Percentiles rank a stretch among this genome's conserved stretches.
Evolutionary conservation across 2,113 vertebrate species (phyloP).

Genomic region (Sylvia atricapilla): DNA sequence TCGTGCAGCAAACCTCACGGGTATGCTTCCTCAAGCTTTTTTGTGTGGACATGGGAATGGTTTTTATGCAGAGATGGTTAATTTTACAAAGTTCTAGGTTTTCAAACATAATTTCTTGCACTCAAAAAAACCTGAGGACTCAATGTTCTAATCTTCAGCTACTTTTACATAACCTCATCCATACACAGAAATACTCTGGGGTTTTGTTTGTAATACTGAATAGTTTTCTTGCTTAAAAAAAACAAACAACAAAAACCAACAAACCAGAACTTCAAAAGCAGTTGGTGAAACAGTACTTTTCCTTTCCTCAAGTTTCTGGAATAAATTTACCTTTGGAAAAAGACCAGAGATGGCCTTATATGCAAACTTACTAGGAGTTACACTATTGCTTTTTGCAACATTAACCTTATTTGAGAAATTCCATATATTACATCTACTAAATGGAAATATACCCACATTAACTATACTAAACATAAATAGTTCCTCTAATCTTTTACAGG

Average conservation of each 20-base stretch:
- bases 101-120: neutral
- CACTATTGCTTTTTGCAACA: neutral
- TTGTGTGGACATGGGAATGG: neutral
- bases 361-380: neutral
- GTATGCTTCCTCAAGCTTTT: neutral
- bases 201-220: neutral
- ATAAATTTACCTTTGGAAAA: neutral
- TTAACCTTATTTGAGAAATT: neutral
- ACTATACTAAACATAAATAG: neutral
- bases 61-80: neutral
- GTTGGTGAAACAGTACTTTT: neutral
- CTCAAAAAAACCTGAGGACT: neutral
- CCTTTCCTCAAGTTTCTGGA: neutral
- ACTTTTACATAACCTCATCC: neutral
- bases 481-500: neutral
- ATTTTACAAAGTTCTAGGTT: neutral
- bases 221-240: neutral
- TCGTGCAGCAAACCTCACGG: neutral
- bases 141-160: neutral
- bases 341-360: neutral
- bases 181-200: neutral
- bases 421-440: neutral
- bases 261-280: neutral
- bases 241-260: no score
- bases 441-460: neutral